phyloP scores from a whole-genome alignment of 2,888 invertebrate species.

The Epicampocera succincta region DNA sequence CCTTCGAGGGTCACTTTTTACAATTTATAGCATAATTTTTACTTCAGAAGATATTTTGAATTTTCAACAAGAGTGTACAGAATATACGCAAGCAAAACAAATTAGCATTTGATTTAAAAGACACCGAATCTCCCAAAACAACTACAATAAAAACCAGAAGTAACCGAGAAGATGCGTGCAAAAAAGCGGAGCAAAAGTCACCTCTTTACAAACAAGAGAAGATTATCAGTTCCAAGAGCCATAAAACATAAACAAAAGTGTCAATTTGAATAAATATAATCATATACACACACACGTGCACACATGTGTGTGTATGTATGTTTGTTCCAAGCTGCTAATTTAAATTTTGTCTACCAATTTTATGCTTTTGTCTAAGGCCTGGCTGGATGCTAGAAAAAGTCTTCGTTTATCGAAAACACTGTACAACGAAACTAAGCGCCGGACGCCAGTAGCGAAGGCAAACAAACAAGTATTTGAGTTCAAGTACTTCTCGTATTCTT shows the following conservation, averaged over 20 bases:
- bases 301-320: slow-evolving; percentile 20
- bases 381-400: neutral
- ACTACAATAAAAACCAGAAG: slow-evolving; percentile 61
- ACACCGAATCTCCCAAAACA: neutral
- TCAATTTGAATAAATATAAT: neutral
- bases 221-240: neutral
- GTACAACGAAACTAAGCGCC: too few relatives aligned
- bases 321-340: neutral
- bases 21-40: slow-evolving; percentile 74
- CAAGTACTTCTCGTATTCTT: too few relatives aligned
- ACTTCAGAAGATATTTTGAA: slow-evolving; percentile 30
- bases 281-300: neutral
- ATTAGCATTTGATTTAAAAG: slow-evolving; percentile 6
- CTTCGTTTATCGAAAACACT: neutral
- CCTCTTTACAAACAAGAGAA: slow-evolving; percentile 3
- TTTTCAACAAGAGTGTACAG: slow-evolving; percentile 39
- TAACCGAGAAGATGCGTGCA: slow-evolving; percentile 54
- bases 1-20: slow-evolving; percentile 68
- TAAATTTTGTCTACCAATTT: neutral
- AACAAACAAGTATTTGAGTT: too few relatives aligned
- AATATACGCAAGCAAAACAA: slow-evolving; percentile 58
- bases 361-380: neutral
- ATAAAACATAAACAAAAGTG: slow-evolving; percentile 16
- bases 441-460: too few relatives aligned
- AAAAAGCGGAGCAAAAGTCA: slow-evolving; percentile 20